These are phyloP conservation scores for Hassar affinis DNA, from an alignment of 2,113 vertebrate species.

Conservation along the genomic window DNA sequence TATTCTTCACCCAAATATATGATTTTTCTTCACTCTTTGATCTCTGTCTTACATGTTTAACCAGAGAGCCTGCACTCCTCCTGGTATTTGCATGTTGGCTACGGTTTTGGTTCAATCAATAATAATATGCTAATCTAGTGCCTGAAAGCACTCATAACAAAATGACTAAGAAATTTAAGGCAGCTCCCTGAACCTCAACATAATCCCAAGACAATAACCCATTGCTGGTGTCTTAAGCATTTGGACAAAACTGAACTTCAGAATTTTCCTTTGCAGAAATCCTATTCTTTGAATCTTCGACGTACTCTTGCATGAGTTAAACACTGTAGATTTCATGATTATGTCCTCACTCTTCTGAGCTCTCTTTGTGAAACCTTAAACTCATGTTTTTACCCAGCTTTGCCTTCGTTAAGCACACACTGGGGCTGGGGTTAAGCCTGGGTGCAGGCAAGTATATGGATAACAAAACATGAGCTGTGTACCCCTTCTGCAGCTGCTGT, in stretches of 20 bases:
- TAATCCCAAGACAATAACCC: conserved; percentile 74
- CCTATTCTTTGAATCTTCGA: background rate
- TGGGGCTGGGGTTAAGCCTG: background rate
- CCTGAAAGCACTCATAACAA: conserved; percentile 46
- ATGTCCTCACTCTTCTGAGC: too few relatives aligned
- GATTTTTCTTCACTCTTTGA: background rate
- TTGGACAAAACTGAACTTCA: conserved; percentile 56
- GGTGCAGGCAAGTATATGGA: background rate
- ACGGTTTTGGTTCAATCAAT: background rate
- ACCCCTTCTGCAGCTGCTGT: conserved; percentile 30
- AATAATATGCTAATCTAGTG: background rate
- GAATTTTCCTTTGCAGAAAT: conserved; percentile 29
- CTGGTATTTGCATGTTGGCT: background rate
- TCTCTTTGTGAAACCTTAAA: background rate
- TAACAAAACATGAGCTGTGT: background rate
- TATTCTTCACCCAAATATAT: background rate
- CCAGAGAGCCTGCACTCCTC: background rate
- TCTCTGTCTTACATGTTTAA: background rate
- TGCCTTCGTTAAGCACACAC: background rate
- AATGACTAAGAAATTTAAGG: conserved; percentile 69
- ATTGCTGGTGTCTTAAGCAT: conserved; percentile 62
- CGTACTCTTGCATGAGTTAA: background rate
- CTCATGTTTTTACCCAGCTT: background rate
- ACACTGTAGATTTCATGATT: background rate
- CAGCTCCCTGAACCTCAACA: conserved; percentile 65